These are phyloP conservation scores for Sebastes vulpes DNA, from an alignment of 2,797 vertebrate species.

Conservation along the genomic window DNA sequence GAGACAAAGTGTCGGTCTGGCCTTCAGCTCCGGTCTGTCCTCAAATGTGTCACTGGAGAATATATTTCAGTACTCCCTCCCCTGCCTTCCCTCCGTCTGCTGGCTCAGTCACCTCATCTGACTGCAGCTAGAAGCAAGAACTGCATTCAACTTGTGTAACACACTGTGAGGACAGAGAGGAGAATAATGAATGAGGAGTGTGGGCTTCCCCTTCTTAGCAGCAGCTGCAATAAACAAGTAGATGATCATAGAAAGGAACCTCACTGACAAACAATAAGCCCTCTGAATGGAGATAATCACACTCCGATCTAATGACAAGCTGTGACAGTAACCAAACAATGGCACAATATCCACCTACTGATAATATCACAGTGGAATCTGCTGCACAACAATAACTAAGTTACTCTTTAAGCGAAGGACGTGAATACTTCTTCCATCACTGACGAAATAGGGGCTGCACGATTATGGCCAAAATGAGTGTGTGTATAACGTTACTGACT, in stretches of 20 bases:
- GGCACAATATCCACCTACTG: background rate
- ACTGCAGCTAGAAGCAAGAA: conserved; percentile 11
- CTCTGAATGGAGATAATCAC: background rate
- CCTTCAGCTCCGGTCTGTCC: conserved; percentile 32
- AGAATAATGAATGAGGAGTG: background rate
- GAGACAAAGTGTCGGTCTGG: conserved; percentile 28
- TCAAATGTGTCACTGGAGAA: conserved; percentile 34
- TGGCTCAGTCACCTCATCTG: conserved; percentile 3
- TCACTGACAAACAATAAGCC: conserved; percentile 4
- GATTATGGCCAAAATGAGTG: too few species aligned
- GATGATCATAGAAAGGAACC: background rate
- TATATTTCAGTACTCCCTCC: conserved; percentile 6
- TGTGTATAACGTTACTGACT: too few species aligned
- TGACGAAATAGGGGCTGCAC: background rate
- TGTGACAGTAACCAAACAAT: background rate
- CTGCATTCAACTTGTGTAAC: conserved; percentile 12
- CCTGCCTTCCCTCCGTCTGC: background rate
- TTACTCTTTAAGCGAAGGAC: background rate
- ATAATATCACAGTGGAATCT: too few species aligned
- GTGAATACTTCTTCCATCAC: background rate
- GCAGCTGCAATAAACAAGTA: background rate
- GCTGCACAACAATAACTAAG: background rate
- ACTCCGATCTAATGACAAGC: background rate
- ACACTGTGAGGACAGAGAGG: background rate
- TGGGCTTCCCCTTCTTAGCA: background rate